Evolutionary conservation across 2,888 invertebrate genomes (phyloP), one percentile per base, ranked within the genome.

Genomic region (Anoplius nigerrimus): DNA sequence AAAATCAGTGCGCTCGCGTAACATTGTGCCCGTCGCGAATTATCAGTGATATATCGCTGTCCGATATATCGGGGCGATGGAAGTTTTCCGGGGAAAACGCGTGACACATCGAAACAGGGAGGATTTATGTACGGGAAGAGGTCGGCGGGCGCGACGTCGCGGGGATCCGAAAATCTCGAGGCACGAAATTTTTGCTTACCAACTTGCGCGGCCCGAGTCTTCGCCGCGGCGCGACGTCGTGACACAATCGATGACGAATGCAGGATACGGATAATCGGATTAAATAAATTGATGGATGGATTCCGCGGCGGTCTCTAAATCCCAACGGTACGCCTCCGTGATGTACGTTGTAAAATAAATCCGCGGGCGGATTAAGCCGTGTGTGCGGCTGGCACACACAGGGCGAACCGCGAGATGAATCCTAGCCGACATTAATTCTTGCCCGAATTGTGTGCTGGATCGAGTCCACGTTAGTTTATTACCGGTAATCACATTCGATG

Each of bases 211-310:
- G 64, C 51, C 52, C 34, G 8, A 34, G 34, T 1, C 27, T 45
- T 62, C 53, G 56, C 66, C 63, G 69, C 69, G 61, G 60, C 45
- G 54, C 71, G 69, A 72, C 69, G 71, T 60, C 48, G 54, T 63
- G 52, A 54, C 51, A 66, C 74, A 73, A 78, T 82, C 80, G 78
- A 83, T 83, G 82, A 84, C 80, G 84, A 82, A 84, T 74, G 79
- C 82, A 76, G 76, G 78, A 76, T 84, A 79, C 74, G 72, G 62
- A 79, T 85, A 84, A 85, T 85, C 85, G 81, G 84, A 85, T 85
- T 82, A 85, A 83, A 82, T 82, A 79, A 83, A 85, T 84, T 83
- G 85, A 85, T 84, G 80, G 83, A 85, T 84, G 82, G 80, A 81
- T 81, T 72, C 72, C 62, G 74, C 70, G 72, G 78, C 60, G 61